A percentile compares a stretch with the other conserved stretches of the same genome.
phyloP scores from a whole-genome alignment of 2,113 vertebrate species.

The Pachyramphus minor region DNA sequence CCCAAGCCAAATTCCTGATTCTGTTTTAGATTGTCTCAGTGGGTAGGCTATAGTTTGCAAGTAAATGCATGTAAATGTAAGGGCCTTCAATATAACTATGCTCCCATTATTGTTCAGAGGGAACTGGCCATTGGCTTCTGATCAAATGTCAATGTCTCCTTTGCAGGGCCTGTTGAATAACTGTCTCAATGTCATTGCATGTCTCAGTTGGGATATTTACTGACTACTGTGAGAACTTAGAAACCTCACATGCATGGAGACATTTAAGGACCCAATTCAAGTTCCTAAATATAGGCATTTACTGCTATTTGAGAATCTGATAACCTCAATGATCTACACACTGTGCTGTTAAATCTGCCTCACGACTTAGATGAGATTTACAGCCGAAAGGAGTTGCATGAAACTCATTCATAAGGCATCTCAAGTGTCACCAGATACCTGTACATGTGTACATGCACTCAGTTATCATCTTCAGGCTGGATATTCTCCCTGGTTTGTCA shows the following conservation, averaged over 20 bases:
- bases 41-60: neutral
- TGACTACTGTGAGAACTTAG: neutral
- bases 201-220: neutral
- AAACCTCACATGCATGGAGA: neutral
- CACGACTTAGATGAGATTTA: neutral
- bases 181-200: neutral
- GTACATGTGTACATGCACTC: neutral
- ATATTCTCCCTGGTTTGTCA: neutral
- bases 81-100: neutral
- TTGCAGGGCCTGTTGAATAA: neutral
- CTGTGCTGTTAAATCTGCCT: neutral
- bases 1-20: neutral
- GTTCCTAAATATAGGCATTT: neutral
- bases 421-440: neutral
- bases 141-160: neutral
- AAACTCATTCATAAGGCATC: neutral
- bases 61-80: neutral
- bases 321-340: neutral
- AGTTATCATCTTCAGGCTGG: neutral
- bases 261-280: neutral
- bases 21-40: neutral
- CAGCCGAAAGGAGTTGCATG: neutral
- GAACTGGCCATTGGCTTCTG: neutral
- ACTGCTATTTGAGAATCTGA: neutral
- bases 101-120: neutral